phyloP scores from a whole-genome alignment of 2,113 vertebrate species.

The Heptranchias perlo region DNA sequence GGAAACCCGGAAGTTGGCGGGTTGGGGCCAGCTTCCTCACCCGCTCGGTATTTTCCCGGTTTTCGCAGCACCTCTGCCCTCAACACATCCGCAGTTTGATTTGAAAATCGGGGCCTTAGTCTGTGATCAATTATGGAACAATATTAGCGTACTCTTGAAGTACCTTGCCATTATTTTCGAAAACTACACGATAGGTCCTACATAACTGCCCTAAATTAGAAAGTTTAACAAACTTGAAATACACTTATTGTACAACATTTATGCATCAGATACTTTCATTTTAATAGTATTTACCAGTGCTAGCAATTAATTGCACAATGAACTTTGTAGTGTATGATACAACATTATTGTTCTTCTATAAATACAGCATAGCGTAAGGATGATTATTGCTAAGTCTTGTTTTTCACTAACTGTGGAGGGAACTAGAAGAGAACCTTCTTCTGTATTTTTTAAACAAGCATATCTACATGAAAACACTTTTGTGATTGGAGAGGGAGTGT shows the following conservation, averaged over 20 bases:
- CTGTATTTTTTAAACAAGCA: background rate
- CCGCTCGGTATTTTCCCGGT: too few relatives aligned
- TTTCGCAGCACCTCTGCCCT: too few relatives aligned
- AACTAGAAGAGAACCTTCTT: background rate
- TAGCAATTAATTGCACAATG: too few relatives aligned
- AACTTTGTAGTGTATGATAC: background rate
- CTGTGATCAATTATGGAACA: background rate
- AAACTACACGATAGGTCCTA: background rate
- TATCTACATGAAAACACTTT: background rate
- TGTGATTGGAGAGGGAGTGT: background rate
- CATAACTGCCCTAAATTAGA: background rate
- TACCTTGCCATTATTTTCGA: background rate
- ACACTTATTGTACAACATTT: background rate
- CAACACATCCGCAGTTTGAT: too few relatives aligned
- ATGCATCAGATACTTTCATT: background rate
- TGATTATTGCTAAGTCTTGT: background rate
- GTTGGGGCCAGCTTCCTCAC: too few relatives aligned
- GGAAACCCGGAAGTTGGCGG: too few relatives aligned
- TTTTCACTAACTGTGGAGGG: background rate
- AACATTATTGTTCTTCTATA: background rate
- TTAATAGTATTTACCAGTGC: background rate
- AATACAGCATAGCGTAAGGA: background rate
- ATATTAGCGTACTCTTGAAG: background rate
- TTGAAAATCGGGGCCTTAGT: too few relatives aligned
- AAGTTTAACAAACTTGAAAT: background rate